Percentiles rank a stretch among this genome's conserved stretches.
Conservation (phyloP, 35 echinoderm and acorn worm genomes). For the Apostichopus parvimensis region DNA sequence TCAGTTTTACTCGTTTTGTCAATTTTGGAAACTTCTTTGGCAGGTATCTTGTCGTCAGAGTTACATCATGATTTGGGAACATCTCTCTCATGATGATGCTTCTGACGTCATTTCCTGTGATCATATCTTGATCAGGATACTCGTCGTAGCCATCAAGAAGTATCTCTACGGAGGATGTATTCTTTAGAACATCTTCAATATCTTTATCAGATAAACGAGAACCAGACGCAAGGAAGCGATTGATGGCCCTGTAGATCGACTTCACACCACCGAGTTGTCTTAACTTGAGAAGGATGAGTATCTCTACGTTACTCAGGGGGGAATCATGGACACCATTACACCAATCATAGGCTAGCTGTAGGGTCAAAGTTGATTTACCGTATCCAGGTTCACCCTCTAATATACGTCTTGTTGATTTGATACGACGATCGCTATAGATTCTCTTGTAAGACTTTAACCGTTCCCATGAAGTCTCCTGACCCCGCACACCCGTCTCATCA, state of each 20-base stretch:
- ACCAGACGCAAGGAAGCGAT: not conserved
- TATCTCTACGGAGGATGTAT: not conserved
- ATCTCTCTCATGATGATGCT: not conserved
- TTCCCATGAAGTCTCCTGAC: not conserved
- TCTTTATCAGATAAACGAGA: not conserved
- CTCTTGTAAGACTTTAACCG: not conserved
- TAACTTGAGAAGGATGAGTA: not conserved
- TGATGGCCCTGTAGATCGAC: conserved; percentile 21
- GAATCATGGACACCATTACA: not conserved
- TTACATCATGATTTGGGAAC: not conserved
- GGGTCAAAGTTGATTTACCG: conserved; percentile 17
- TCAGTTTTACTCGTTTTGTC: conserved; percentile 11
- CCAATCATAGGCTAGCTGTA: conserved; percentile 13
- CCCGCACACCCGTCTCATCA: not conserved
- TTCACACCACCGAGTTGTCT: not conserved
- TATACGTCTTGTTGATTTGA: not conserved
- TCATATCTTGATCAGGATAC: not conserved
- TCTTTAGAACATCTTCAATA: not conserved
- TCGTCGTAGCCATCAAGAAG: conserved; percentile 3
- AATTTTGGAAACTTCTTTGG: not conserved
- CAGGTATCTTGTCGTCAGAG: not conserved
- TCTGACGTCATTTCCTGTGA: not conserved
- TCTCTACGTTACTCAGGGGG: not conserved
- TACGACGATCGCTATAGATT: not conserved
- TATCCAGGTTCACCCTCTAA: conserved; percentile 6